Percentiles rank a stretch among this genome's conserved stretches.
Evolutionary conservation across 2,113 vertebrate genomes (phyloP).

Genomic region (Eleginops maclovinus): DNA sequence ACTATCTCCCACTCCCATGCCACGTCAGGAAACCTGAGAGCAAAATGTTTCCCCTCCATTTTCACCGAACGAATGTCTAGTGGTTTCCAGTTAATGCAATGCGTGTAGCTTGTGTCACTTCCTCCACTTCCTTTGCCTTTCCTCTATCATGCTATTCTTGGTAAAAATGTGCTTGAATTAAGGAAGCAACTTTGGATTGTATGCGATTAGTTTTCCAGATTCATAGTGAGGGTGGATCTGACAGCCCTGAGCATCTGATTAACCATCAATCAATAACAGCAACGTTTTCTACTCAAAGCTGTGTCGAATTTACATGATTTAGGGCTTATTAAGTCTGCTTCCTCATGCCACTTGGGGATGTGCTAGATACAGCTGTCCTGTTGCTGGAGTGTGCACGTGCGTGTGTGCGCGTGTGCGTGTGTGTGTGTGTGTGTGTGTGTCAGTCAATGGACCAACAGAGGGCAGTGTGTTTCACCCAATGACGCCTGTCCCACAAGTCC

Average conservation of each 20-base stretch:
- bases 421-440: slow-evolving; percentile 16
- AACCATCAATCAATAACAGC: neutral
- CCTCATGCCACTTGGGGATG: neutral
- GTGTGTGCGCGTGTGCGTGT: slow-evolving; percentile 16
- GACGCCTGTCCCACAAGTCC: slow-evolving; percentile 17
- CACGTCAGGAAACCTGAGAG: no score
- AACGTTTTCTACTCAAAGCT: neutral
- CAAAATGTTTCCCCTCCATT: no score
- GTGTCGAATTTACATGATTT: neutral
- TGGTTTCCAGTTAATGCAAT: no score
- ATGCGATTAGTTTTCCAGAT: no score
- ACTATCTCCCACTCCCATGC: no score
- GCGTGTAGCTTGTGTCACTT: no score
- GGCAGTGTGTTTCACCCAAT: slow-evolving; percentile 77
- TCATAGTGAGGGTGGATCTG: no score
- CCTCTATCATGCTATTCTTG: no score
- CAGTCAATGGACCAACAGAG: slow-evolving; percentile 69
- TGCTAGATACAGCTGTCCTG: neutral
- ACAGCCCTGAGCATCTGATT: neutral
- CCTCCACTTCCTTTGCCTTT: no score
- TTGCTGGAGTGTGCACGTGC: slow-evolving; percentile 6
- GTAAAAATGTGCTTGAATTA: no score
- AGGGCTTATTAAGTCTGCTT: neutral
- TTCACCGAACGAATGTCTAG: no score
- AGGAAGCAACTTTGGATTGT: no score